These are phyloP conservation scores for Ophion costatus DNA, from an alignment of 2,888 invertebrate species.

Conservation along the genomic window DNA sequence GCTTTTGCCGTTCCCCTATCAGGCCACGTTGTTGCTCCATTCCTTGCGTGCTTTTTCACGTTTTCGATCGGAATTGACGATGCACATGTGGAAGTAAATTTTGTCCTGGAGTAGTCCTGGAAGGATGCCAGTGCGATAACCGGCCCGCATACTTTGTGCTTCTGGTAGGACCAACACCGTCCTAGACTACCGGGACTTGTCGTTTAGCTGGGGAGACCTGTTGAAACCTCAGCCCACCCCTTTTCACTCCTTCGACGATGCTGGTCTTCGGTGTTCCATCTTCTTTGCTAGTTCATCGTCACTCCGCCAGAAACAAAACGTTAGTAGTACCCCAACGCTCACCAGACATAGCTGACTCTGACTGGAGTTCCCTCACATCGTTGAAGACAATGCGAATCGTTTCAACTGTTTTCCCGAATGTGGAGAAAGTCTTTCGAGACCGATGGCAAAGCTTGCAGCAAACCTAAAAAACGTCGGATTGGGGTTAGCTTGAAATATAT, in stretches of 20 bases:
- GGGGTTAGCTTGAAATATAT: background rate
- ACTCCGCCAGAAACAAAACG: background rate
- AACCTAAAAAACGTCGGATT: background rate
- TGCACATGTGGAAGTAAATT: slow-evolving; percentile 59
- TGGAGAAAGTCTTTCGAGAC: background rate
- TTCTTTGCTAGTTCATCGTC: background rate
- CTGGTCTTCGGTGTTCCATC: slow-evolving; percentile 13
- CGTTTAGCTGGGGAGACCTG: slow-evolving; percentile 58
- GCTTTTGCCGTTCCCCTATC: slow-evolving; percentile 24
- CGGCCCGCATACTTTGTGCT: slow-evolving; percentile 26
- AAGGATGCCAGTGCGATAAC: slow-evolving; percentile 63
- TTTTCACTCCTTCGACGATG: slow-evolving; percentile 35
- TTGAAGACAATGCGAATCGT: background rate
- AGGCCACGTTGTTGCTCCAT: background rate
- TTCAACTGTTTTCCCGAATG: background rate
- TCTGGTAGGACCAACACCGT: slow-evolving; percentile 39
- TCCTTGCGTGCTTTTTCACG: slow-evolving; percentile 48
- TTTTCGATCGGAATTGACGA: slow-evolving; percentile 43
- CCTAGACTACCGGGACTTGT: slow-evolving; percentile 47
- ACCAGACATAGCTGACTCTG: background rate
- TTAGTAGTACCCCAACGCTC: background rate
- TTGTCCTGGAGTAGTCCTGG: slow-evolving; percentile 53
- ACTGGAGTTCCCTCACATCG: background rate
- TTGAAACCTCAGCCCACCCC: slow-evolving; percentile 56
- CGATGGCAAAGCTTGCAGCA: background rate